Evolutionary conservation across 2,113 vertebrate species (phyloP).

Genomic region (Colius striatus): DNA sequence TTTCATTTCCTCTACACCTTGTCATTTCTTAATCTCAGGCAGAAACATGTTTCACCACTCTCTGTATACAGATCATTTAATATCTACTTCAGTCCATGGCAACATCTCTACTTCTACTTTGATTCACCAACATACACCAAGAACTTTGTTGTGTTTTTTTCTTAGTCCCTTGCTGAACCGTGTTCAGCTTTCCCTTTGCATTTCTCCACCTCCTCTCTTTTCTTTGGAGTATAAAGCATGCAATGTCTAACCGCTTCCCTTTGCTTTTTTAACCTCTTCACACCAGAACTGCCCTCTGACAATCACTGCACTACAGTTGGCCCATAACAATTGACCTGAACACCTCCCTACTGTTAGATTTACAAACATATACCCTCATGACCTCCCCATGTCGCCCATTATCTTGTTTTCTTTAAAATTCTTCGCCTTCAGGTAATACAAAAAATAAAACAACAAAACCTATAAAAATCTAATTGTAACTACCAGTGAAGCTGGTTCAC

Average conservation of each 20-base stretch:
- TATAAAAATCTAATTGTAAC: neutral
- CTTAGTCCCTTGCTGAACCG: neutral
- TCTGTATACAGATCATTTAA: neutral
- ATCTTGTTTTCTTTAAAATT: neutral
- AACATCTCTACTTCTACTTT: neutral
- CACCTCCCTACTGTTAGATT: neutral
- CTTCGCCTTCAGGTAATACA: neutral
- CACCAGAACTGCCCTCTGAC: neutral
- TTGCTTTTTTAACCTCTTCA: neutral
- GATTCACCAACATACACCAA: neutral
- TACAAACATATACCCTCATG: neutral
- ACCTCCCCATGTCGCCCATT: neutral
- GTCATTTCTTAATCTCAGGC: conserved; percentile 6
- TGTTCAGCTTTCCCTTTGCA: neutral
- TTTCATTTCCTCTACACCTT: conserved; percentile 25
- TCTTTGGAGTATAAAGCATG: neutral
- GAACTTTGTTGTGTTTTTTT: neutral
- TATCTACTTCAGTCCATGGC: neutral
- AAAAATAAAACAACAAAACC: neutral
- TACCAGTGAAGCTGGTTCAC: neutral
- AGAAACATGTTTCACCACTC: neutral
- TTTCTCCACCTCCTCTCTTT: neutral
- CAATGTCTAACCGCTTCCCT: neutral
- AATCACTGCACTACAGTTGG: neutral
- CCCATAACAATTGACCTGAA: neutral